These are phyloP conservation scores for Polymixis flavicincta DNA, from an alignment of 2,888 invertebrate species.

Conservation along the genomic window DNA sequence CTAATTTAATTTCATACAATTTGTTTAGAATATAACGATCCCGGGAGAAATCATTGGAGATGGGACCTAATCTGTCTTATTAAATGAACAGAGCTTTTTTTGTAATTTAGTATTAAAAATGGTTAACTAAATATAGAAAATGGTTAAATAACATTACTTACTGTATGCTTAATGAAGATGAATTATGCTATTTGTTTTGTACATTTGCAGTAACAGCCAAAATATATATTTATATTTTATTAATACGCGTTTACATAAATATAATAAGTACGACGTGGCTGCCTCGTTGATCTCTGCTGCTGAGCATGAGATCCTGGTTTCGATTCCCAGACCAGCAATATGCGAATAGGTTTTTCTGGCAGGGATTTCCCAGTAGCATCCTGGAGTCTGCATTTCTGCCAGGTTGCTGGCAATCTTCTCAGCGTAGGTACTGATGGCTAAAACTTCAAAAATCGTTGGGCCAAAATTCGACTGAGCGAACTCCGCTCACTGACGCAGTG, in stretches of 20 bases:
- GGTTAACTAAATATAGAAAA: background rate
- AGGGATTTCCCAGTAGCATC: too few species aligned
- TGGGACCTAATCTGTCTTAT: conserved; percentile 23
- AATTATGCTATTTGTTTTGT: background rate
- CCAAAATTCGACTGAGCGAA: too few species aligned
- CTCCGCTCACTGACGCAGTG: too few species aligned
- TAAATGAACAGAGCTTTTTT: background rate
- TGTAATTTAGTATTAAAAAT: background rate
- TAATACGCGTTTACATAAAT: too few species aligned
- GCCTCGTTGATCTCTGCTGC: too few species aligned
- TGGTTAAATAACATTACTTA: background rate
- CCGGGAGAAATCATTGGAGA: conserved; percentile 58
- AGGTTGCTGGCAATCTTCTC: background rate
- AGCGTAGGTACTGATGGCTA: too few species aligned
- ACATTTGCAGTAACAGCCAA: background rate
- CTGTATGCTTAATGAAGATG: background rate
- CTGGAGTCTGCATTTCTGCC: too few species aligned
- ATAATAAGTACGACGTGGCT: too few species aligned
- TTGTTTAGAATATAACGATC: conserved; percentile 40
- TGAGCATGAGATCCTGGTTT: too few species aligned
- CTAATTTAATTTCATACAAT: conserved; percentile 42
- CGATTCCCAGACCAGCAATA: too few species aligned
- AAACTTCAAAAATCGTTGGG: too few species aligned
- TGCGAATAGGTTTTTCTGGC: too few species aligned
- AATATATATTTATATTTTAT: background rate